Evolutionary conservation across 23 tunicate species (phyloP).

Genomic region (Ciona savignyi): DNA sequence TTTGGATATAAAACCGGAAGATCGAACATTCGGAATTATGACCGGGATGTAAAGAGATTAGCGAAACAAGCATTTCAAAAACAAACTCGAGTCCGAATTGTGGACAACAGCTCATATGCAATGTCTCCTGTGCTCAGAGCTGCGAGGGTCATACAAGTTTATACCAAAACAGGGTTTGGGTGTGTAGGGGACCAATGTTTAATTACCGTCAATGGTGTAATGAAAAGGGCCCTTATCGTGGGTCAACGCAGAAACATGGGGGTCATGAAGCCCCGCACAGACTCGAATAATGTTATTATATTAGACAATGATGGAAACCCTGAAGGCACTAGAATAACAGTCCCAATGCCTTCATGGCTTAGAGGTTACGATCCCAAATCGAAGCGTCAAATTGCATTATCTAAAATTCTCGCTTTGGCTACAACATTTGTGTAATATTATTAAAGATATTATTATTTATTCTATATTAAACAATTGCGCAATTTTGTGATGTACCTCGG

Average conservation of each 20-base stretch:
- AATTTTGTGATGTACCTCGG: no score
- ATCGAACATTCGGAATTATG: slow-evolving; percentile 55
- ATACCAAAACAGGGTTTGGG: slow-evolving; percentile 41
- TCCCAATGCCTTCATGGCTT: slow-evolving; percentile 87
- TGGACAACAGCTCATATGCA: slow-evolving; percentile 60
- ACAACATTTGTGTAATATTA: background rate
- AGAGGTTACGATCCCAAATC: slow-evolving; percentile 46
- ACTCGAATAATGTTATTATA: slow-evolving; percentile 86
- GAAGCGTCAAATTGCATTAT: slow-evolving; percentile 59
- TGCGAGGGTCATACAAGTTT: slow-evolving; percentile 63
- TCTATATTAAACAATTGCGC: no score
- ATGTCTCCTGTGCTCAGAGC: slow-evolving; percentile 31
- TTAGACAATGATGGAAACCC: slow-evolving; percentile 90
- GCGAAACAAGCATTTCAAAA: slow-evolving; percentile 39
- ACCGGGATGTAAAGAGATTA: slow-evolving; percentile 26
- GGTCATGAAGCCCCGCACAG: slow-evolving; percentile 60
- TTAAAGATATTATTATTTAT: no score
- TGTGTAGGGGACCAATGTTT: slow-evolving; percentile 77
- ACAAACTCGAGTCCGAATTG: slow-evolving; percentile 60
- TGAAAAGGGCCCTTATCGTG: slow-evolving; percentile 73
- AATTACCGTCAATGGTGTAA: slow-evolving; percentile 60
- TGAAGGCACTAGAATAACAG: slow-evolving; percentile 89
- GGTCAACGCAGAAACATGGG: slow-evolving; percentile 68
- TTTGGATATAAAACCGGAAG: slow-evolving; percentile 45
- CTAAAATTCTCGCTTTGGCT: slow-evolving; percentile 83